A percentile compares a stretch with the other conserved stretches of the same genome.
These are phyloP conservation scores for Spermophilus dauricus DNA, from an alignment of 2,113 vertebrate genomes.

Conservation along the genomic window DNA sequence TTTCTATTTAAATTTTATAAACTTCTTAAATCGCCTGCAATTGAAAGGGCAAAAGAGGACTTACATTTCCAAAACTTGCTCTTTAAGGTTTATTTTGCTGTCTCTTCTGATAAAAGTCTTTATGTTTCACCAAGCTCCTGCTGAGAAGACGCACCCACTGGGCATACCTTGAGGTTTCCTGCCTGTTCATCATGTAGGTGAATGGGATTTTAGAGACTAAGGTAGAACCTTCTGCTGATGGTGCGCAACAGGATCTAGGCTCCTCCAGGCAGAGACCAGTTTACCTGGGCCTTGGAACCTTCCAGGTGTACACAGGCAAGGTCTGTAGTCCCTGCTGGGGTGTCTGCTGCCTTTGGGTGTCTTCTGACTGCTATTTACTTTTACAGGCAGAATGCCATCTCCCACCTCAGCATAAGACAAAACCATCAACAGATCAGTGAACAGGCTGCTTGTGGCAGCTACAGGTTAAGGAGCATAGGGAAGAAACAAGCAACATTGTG, in stretches of 20 bases:
- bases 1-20: neutral
- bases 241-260: no score
- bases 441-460: no score
- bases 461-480: neutral
- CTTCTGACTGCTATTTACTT: neutral
- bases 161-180: fast-evolving
- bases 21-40: neutral
- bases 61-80: neutral
- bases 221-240: no score
- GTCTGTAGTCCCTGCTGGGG: neutral
- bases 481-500: neutral
- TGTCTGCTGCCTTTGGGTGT: neutral
- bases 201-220: neutral
- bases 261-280: neutral
- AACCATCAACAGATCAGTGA: neutral
- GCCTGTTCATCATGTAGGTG: neutral
- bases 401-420: neutral
- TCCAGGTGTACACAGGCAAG: neutral
- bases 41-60: neutral
- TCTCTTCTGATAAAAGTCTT: no score
- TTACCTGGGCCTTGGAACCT: neutral
- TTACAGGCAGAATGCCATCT: neutral
- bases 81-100: neutral
- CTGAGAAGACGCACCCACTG: neutral
- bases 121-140: no score